Evolutionary conservation across 2,113 vertebrate genomes (phyloP).

Genomic region (Nibea albiflora): DNA sequence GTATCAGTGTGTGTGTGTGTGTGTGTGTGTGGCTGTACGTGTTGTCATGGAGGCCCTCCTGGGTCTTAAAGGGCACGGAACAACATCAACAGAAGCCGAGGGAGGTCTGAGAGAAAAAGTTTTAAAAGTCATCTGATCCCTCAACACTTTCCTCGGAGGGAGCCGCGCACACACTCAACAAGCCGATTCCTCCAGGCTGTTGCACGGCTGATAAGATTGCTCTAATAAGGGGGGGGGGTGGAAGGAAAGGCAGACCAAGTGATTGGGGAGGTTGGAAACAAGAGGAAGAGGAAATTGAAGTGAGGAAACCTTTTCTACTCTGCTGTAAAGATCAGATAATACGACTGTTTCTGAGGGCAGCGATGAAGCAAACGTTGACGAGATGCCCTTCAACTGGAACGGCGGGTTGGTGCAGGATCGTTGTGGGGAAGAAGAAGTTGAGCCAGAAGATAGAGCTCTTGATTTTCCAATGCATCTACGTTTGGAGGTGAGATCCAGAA

Average conservation of each 20-base stretch:
- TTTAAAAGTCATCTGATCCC: slow-evolving; percentile 55
- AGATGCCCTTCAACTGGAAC: too few species aligned
- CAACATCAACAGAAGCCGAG: slow-evolving; percentile 18
- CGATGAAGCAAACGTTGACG: background rate
- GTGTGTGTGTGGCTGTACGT: background rate
- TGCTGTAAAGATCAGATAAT: background rate
- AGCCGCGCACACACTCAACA: background rate
- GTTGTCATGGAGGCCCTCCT: slow-evolving; percentile 5
- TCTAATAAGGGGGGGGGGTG: background rate
- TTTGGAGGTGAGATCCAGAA: too few species aligned
- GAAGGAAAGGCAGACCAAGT: too few species aligned
- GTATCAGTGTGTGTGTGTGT: slow-evolving; percentile 21
- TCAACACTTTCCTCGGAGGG: slow-evolving; percentile 7
- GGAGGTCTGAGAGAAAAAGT: slow-evolving; percentile 42
- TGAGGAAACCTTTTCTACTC: background rate
- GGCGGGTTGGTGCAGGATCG: too few species aligned
- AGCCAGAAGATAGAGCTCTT: too few species aligned
- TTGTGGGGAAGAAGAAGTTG: too few species aligned
- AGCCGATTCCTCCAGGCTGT: background rate
- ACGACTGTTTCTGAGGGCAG: background rate
- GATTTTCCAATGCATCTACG: too few species aligned
- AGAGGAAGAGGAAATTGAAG: background rate
- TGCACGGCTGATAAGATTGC: background rate
- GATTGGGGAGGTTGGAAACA: background rate
- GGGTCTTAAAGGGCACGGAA: slow-evolving; percentile 39